Evolutionary conservation across 2,113 vertebrate genomes (phyloP).

Genomic region (Lycocorax pyrrhopterus): DNA sequence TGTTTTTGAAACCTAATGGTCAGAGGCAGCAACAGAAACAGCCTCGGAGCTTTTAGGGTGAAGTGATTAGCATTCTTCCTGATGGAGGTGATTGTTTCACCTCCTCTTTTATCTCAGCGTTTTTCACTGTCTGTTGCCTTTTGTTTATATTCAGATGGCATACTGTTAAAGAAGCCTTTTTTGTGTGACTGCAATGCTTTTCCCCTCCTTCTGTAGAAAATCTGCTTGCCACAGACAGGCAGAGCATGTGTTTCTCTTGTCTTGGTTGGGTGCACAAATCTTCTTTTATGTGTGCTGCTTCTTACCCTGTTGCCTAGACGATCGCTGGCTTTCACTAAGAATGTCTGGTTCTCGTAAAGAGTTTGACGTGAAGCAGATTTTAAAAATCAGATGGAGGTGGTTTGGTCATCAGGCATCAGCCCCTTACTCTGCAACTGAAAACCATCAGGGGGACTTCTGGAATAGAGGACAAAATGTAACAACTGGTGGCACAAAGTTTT

Average conservation of each 20-base stretch:
- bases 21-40: conserved; percentile 61
- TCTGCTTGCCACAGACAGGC: conserved; percentile 65
- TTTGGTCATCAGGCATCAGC: conserved; percentile 90
- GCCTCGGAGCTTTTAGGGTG: conserved; percentile 56
- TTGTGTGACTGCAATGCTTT: conserved; percentile 49
- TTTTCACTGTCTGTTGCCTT: conserved; percentile 53
- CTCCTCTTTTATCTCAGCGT: conserved; percentile 14
- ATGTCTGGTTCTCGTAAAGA: conserved; percentile 98
- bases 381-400: conserved; percentile 97
- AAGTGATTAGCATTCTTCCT: conserved; percentile 61
- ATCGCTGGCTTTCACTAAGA: conserved; percentile 80
- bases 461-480: conserved; percentile 75
- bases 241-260: conserved; percentile 72
- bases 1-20: conserved; percentile 71
- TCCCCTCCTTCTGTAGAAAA: conserved; percentile 53
- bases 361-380: conserved; percentile 98
- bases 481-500: conserved; percentile 83
- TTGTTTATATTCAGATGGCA: conserved; percentile 65
- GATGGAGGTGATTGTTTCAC: conserved; percentile 64
- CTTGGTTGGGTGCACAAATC: conserved; percentile 77
- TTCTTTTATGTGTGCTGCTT: conserved; percentile 70
- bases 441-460: conserved; percentile 83
- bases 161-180: conserved; percentile 31
- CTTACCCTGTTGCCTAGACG: conserved; percentile 87
- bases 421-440: conserved; percentile 69